Base-by-base conservation (phyloP, 1,140 invertebrate species). In the Lepidotrigona ventralis region DNA sequence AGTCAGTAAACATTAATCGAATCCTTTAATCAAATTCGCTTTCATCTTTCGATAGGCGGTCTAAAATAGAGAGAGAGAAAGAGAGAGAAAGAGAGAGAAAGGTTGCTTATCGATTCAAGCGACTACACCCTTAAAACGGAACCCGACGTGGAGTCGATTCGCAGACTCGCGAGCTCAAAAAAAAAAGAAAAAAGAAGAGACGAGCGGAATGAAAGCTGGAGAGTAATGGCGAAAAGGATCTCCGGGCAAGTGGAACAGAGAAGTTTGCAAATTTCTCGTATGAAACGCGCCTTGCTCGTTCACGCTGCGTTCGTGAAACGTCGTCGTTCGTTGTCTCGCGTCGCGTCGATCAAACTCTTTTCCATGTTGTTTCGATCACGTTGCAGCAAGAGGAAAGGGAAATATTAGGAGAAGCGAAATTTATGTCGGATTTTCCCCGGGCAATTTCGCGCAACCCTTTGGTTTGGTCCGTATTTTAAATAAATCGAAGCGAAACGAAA, bases 1-100 rank as follows among this genome's bases (percentile, higher is more conserved):
- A 78, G 81, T 83, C 78, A 85, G 83, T 86, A 88, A 90, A 91
- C 89, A 91, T 88, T 91, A 90, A 91, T 90, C 89, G 89, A 91
- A 90, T 91, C 85, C 89, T 89, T 89, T 90, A 89, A 90, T 90
- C 89, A 87, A 88, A 90, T 88, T 87, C 88, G 60, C 79, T 83
- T 63, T 76, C 72, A 76, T 84, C 76, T 85, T 64, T 85, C 79
- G 76, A 85, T 88, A 83, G 88, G 72, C 71, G 29, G 68, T 71
- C 78, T 73, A 68, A 79, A 82, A 64, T 64, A 78, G 58, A 72
- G 58, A 79, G 64, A 69, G 76, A n/a, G n/a, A n/a, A n/a, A 72
- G 58, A 79, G 64, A 69, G 72, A 78, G 58, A 72, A 54, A 79
- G 64, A 69, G 76, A 78, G 58, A 72, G 58, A 79, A 58, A 69